These are phyloP conservation scores for Gyps fulvus DNA, from an alignment of 2,113 vertebrate genomes.

Conservation along the genomic window DNA sequence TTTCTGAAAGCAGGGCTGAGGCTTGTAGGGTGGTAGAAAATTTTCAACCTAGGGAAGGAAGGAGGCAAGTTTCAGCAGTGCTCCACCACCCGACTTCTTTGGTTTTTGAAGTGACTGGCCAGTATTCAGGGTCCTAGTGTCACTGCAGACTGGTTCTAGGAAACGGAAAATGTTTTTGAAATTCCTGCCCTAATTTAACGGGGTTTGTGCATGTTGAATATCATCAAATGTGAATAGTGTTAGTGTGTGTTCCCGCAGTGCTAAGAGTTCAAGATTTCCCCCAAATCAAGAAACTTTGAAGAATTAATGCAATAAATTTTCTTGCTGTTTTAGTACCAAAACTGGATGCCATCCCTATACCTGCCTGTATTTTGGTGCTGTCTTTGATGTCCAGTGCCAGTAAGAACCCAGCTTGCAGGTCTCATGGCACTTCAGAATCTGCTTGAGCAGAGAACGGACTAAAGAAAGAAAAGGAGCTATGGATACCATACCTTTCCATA, in stretches of 20 bases:
- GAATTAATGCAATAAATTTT: not conserved
- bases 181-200: not conserved
- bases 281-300: not conserved
- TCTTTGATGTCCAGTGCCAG: not conserved
- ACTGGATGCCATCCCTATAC: not conserved
- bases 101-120: not conserved
- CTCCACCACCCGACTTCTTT: accelerated
- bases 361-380: not conserved
- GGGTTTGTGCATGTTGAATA: not conserved
- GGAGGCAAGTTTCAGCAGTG: not conserved
- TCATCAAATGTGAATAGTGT: not conserved
- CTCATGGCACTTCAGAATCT: not conserved
- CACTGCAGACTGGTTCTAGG: not conserved
- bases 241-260: not conserved
- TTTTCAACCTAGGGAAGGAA: not conserved
- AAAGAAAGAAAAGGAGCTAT: not conserved
- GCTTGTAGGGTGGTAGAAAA: not conserved
- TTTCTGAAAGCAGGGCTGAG: not conserved
- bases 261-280: not conserved
- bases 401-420: not conserved
- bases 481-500: not conserved
- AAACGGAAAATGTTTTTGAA: not conserved
- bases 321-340: not conserved
- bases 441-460: not conserved
- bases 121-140: not conserved